These are phyloP conservation scores for Pseudochirops corinnae DNA, from an alignment of 2,797 vertebrate species.

Conservation along the genomic window DNA sequence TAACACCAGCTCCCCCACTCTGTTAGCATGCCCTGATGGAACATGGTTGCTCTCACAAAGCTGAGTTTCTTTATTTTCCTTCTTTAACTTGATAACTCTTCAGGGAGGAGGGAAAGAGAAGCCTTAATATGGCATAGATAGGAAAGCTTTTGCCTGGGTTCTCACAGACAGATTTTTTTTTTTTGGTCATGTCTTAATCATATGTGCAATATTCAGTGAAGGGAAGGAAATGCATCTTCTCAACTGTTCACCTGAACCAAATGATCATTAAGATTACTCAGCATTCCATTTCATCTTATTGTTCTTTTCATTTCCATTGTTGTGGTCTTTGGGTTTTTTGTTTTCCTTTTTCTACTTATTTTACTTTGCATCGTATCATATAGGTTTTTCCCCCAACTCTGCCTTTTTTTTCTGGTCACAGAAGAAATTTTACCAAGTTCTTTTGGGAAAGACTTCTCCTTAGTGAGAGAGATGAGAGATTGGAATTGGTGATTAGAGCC, in stretches of 20 bases:
- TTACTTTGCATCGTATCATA: not conserved
- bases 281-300: not conserved
- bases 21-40: conserved; percentile 34
- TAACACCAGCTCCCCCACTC: not conserved
- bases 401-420: not conserved
- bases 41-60: conserved; percentile 46
- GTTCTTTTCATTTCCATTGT: not conserved
- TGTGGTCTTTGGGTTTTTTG: not conserved
- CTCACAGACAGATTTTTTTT: not conserved
- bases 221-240: not conserved
- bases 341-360: not conserved
- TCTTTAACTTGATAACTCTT: not conserved
- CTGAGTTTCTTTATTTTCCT: not conserved
- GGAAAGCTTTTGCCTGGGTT: conserved; percentile 45
- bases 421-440: not conserved
- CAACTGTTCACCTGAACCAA: not conserved
- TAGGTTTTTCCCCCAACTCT: fast-evolving
- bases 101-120: not conserved
- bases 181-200: not conserved
- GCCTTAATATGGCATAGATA: not conserved
- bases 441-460: not conserved
- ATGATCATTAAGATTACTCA: not conserved
- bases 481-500: not conserved
- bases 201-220: not conserved
- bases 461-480: not conserved